Evolutionary conservation across 2,888 invertebrate genomes (phyloP).

Genomic region (Folsomia candida): DNA sequence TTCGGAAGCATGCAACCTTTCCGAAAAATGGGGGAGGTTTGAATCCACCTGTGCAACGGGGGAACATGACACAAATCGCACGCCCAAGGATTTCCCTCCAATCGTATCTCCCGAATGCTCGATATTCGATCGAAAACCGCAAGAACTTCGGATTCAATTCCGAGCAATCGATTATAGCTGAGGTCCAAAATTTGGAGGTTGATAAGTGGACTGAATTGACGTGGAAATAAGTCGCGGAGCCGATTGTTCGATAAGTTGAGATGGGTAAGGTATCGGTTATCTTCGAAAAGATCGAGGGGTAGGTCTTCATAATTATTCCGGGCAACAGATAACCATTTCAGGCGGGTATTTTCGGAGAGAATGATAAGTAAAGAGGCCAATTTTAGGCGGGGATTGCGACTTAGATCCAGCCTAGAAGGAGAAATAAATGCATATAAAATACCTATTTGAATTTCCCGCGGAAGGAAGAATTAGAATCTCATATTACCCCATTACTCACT

Average conservation of each 20-base stretch:
- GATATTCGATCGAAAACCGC: slow-evolving; percentile 58
- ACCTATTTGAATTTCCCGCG: too few relatives aligned
- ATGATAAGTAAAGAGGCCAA: slow-evolving; percentile 40
- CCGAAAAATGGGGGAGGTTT: slow-evolving; percentile 12
- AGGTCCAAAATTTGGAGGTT: slow-evolving; percentile 66
- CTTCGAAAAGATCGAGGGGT: slow-evolving; percentile 60
- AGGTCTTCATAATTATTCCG: slow-evolving; percentile 61
- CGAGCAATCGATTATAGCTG: slow-evolving; percentile 68
- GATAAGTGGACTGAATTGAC: slow-evolving; percentile 60
- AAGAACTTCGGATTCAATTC: slow-evolving; percentile 62
- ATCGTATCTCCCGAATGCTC: slow-evolving; percentile 51
- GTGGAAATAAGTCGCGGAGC: slow-evolving; percentile 61
- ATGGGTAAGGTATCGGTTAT: slow-evolving; percentile 62
- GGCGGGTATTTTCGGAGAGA: slow-evolving; percentile 41
- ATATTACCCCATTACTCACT: slow-evolving; percentile 57
- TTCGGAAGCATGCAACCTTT: slow-evolving; percentile 20
- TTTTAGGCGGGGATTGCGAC: slow-evolving; percentile 62
- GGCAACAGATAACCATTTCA: slow-evolving; percentile 54
- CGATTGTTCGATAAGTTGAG: slow-evolving; percentile 73
- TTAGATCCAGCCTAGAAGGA: slow-evolving; percentile 65
- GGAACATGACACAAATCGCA: slow-evolving; percentile 66
- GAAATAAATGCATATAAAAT: too few relatives aligned
- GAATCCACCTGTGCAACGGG: slow-evolving; percentile 48
- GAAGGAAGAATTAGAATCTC: slow-evolving; percentile 59
- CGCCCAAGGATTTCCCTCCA: slow-evolving; percentile 65